A percentile compares a stretch with the other conserved stretches of the same genome.
Evolutionary conservation across 1,140 invertebrate genomes (phyloP).

Genomic region (Bombus waltoni): DNA sequence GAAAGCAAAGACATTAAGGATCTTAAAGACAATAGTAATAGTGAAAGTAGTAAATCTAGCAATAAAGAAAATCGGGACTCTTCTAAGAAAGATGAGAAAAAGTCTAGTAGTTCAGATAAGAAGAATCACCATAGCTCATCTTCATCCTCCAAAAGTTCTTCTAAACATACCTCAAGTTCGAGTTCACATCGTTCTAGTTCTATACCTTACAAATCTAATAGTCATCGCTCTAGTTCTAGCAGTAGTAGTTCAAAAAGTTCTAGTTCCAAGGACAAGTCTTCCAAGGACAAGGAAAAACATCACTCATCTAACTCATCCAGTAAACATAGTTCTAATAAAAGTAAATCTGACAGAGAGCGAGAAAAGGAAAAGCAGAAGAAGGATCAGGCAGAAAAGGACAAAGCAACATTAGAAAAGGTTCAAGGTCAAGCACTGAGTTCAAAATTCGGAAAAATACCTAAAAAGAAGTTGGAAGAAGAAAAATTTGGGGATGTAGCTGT

Average conservation of each 20-base stretch:
- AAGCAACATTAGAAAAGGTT: slow-evolving; percentile 86
- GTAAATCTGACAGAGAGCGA: slow-evolving; percentile 79
- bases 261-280: slow-evolving; percentile 76
- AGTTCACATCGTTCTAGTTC: slow-evolving; percentile 76
- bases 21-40: slow-evolving; percentile 62
- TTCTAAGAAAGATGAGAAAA: slow-evolving; percentile 78
- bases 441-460: slow-evolving; percentile 90
- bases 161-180: slow-evolving; percentile 73
- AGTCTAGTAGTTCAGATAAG: slow-evolving; percentile 76
- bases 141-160: slow-evolving; percentile 82
- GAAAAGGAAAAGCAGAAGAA: slow-evolving; percentile 81
- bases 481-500: slow-evolving; percentile 68
- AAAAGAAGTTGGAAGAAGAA: slow-evolving; percentile 84
- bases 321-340: slow-evolving; percentile 78
- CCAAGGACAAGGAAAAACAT: slow-evolving; percentile 79
- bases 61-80: slow-evolving; percentile 80
- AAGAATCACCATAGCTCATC: slow-evolving; percentile 82
- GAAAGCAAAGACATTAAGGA: slow-evolving; percentile 73
- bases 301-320: slow-evolving; percentile 76
- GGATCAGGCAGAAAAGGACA: slow-evolving; percentile 86
- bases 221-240: slow-evolving; percentile 73
- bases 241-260: slow-evolving; percentile 72
- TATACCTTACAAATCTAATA: slow-evolving; percentile 79
- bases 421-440: slow-evolving; percentile 85
- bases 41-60: slow-evolving; percentile 76